phyloP scores from a whole-genome alignment of 2,888 invertebrate genomes.

The Clunio marinus region DNA sequence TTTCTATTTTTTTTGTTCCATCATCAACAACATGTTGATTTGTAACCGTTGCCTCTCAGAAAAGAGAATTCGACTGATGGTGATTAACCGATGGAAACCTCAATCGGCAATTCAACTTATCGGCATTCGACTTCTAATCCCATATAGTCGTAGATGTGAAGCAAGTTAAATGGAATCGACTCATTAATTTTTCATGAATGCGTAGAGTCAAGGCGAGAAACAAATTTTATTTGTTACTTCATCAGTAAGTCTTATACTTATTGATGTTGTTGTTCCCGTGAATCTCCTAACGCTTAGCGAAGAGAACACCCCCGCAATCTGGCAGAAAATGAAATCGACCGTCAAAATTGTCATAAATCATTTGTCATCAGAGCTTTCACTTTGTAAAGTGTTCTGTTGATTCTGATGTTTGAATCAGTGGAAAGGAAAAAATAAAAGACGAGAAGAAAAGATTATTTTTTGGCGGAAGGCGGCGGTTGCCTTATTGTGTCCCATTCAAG shows the following conservation, averaged over 20 bases:
- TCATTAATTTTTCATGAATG: not conserved
- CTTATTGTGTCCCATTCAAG: too few species aligned
- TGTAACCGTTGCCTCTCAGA: not conserved
- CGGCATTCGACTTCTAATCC: conserved; percentile 11
- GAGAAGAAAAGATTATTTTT: too few species aligned
- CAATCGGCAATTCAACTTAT: not conserved
- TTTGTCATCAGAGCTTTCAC: not conserved
- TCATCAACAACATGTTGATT: not conserved
- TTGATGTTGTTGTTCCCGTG: not conserved
- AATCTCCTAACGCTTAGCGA: too few species aligned
- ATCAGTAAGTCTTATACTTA: not conserved
- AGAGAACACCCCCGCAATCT: not conserved
- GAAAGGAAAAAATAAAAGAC: too few species aligned
- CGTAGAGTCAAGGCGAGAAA: conserved; percentile 1
- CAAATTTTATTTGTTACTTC: not conserved
- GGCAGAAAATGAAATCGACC: not conserved
- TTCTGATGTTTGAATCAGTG: too few species aligned
- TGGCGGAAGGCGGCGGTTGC: too few species aligned
- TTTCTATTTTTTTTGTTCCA: not conserved
- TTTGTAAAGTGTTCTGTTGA: conserved; percentile 1
- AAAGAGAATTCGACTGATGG: not conserved
- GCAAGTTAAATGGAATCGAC: not conserved
- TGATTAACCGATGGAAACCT: not conserved
- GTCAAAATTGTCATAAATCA: not conserved
- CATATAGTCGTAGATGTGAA: not conserved